phyloP scores from a whole-genome alignment of 2,113 vertebrate species.

The Cyanoliseus patagonus region DNA sequence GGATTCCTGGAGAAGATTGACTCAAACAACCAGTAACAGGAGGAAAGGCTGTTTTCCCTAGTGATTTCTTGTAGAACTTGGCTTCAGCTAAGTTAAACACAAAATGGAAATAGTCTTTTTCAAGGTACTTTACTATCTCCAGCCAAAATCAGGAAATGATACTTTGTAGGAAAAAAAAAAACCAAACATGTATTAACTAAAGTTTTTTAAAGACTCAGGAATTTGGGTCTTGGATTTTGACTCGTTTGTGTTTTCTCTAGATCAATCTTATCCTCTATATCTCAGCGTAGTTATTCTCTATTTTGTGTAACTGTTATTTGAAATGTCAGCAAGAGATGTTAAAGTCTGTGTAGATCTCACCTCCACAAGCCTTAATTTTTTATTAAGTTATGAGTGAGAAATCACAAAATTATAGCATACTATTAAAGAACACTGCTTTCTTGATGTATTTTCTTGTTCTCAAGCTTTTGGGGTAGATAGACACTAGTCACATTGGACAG shows the following conservation, averaged over 20 bases:
- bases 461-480: not conserved
- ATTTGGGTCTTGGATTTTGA: not conserved
- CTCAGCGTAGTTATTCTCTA: not conserved
- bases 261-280: not conserved
- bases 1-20: not conserved
- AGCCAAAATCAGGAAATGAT: not conserved
- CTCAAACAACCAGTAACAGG: not conserved
- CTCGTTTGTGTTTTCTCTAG: not conserved
- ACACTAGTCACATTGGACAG: not conserved
- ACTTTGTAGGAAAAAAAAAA: not conserved
- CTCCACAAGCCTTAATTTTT: not conserved
- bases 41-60: not conserved
- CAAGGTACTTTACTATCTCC: not conserved
- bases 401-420: not conserved
- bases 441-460: not conserved
- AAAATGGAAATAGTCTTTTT: not conserved
- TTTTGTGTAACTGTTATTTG: not conserved
- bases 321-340: not conserved
- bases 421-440: not conserved
- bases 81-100: not conserved
- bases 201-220: not conserved
- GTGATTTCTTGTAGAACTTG: not conserved
- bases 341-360: not conserved
- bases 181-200: not conserved
- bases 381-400: not conserved